These are phyloP conservation scores for Tiliacea citrago DNA, from an alignment of 2,888 invertebrate species.

Conservation along the genomic window DNA sequence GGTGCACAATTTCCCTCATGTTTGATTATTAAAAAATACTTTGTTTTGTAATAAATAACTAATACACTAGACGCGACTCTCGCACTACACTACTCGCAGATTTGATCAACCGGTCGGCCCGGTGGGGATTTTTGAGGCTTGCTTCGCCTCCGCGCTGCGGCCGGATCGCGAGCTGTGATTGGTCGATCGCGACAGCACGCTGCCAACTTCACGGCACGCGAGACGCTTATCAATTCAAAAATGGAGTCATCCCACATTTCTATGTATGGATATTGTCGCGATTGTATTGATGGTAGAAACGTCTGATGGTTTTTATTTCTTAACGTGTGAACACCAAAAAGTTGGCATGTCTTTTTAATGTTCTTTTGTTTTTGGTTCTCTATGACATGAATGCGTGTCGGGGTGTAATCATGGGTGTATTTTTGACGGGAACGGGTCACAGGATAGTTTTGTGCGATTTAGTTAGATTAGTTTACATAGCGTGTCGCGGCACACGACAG, in stretches of 20 bases:
- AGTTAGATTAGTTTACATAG: constrained; percentile 52
- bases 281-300: constrained; percentile 41
- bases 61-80: constrained; percentile 87
- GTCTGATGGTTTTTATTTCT: constrained; percentile 13
- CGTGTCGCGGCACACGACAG: constrained; percentile 52
- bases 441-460: constrained; percentile 54
- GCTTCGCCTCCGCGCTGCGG: constrained; percentile 87
- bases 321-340: constrained; percentile 10
- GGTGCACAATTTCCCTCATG: constrained; percentile 96
- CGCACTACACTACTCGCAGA: constrained; percentile 86
- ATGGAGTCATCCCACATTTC: constrained; percentile 78
- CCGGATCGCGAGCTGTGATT: constrained; percentile 76
- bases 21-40: constrained; percentile 80
- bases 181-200: constrained; percentile 72
- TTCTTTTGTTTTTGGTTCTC: constrained; percentile 72
- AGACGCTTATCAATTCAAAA: constrained; percentile 74
- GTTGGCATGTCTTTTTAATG: constrained; percentile 17
- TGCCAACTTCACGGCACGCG: constrained; percentile 78
- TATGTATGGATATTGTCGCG: constrained; percentile 74
- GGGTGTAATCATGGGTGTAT: constrained; percentile 73
- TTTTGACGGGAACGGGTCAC: constrained; percentile 64
- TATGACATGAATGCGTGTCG: constrained; percentile 71
- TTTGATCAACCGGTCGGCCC: constrained; percentile 79
- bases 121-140: constrained; percentile 88
- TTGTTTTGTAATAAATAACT: constrained; percentile 82